Evolutionary conservation across 2,797 vertebrate genomes (phyloP), one percentile per base, ranked within the genome.

Genomic region (Rhinogobio ventralis): DNA sequence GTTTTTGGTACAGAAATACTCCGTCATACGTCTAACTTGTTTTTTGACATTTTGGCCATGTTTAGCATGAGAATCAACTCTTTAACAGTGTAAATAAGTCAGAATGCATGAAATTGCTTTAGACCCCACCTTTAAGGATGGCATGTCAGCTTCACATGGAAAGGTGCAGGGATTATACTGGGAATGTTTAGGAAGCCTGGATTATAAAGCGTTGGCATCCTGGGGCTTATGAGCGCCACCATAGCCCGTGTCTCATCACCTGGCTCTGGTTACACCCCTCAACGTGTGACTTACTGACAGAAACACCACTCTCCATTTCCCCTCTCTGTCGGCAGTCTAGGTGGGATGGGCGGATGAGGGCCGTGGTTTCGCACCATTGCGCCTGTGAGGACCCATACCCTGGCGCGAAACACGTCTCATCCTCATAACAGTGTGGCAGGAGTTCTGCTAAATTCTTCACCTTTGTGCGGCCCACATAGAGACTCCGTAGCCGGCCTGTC

Each of bases 361-460:
- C 64, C 39, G 8, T 39, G 36, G 83, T 84, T 68, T 77, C 55
- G 78, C 85, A 55, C 71, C 83, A 87, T 25, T 72, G 88, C 80
- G 1, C 30, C 53, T 87, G 85, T 89, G 78, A 85, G 85, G 57
- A 76, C 88, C 88, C 74, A 79, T 86, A 89, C 80, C 82, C 36
- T 60, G 67, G 39, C n/a, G 7, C 19, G 8, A 53, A 53, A 15
- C 74, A 51, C 25, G 11, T 81, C 75, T 80, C 86, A 69, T 84
- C 74, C 76, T 79, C 66, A 45, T 73, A 39, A 68, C 19, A 60
- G 79, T 71, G 66, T 73, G 39, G 67, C 36, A 81, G 72, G 64
- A 88, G 89, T 86, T 90, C 89, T 88, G 83, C 90, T 83, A 91
- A 89, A 92, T 90, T 89, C 90, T 86, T 89, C 85, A 72, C 57